Percentiles rank a stretch among this genome's conserved stretches.
Evolutionary conservation across 2,113 vertebrate species (phyloP).

Genomic region (Ailurus styani): DNA sequence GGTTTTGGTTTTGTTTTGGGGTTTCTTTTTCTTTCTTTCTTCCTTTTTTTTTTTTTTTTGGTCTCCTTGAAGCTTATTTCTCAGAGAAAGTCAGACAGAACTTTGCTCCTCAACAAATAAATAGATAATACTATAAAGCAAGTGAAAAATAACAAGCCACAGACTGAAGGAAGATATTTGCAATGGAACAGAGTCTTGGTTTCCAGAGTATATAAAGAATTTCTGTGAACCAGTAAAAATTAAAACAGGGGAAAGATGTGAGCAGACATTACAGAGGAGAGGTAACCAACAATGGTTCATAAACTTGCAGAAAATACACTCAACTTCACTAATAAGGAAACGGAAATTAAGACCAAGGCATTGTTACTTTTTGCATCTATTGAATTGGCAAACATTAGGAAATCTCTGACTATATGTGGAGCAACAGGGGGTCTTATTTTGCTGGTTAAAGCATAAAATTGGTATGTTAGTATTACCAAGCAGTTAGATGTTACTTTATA

Average conservation of each 20-base stretch:
- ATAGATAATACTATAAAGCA: neutral
- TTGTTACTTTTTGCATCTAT: neutral
- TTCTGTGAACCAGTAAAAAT: neutral
- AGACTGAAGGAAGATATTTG: neutral
- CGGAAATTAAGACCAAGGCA: neutral
- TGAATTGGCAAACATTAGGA: neutral
- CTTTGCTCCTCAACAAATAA: neutral
- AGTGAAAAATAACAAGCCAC: neutral
- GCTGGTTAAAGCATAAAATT: neutral
- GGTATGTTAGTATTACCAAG: neutral
- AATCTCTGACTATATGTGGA: neutral
- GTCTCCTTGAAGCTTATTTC: constrained; percentile 1
- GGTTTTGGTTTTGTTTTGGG: neutral
- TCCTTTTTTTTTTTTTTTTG: neutral
- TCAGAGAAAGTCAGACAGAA: neutral
- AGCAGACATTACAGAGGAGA: neutral
- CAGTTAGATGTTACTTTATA: neutral
- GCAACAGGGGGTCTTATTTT: neutral
- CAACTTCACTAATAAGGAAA: neutral
- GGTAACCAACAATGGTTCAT: neutral
- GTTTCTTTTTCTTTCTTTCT: too few species aligned
- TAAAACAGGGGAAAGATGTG: neutral
- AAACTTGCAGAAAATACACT: neutral
- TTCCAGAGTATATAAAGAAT: neutral
- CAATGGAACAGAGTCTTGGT: neutral